Evolutionary conservation across 2,113 vertebrate genomes (phyloP), one percentile per base, ranked within the genome.

Genomic region (Esox niger): DNA sequence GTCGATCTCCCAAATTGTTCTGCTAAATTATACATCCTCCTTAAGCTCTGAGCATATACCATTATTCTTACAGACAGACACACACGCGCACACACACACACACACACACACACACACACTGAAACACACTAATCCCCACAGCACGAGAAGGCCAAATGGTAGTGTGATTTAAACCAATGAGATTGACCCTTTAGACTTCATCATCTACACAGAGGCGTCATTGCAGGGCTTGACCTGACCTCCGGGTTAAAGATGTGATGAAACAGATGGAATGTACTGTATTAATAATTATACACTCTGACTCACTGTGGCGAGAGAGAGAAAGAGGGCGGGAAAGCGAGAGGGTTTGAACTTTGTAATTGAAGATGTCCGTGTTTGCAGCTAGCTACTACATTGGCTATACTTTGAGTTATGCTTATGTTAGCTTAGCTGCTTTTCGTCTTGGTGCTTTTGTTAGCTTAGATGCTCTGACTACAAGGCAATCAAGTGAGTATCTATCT

Each of bases 11-110:
- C 58, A 86, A 87, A 80, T 87, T 76, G 70, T 78, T 70, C 76
- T 70, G 65, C 64, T 88, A 75, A 88, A 87, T 87, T 81, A 88
- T 80, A 79, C 81, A 87, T 87, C 49, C 67, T 52, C 64, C 75
- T 84, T 84, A 80, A 87, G 81, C 76, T 68, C 38, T 68, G 70
- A 78, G 66, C 76, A 76, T 80, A 88, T 78, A 84, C 79, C 80
- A 84, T 89, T 88, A 84, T 88, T 87, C 82, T 43, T 65, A 77
- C 38, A 75, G 73, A 64, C 11, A 43, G 11, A 43, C 38, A 43
- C 35, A 43, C 35, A 57, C 78, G 66, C n/a, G n/a, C 38, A 43
- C 38, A 43, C 35, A 43, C 35, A 57, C 78, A 68, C n/a, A n/a
- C n/a, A n/a, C n/a, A n/a, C n/a, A n/a, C n/a, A 71, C 80, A 73